A percentile compares a stretch with the other conserved stretches of the same genome.
phyloP scores from a whole-genome alignment of 1,140 invertebrate species.

The Conus betulinus region DNA sequence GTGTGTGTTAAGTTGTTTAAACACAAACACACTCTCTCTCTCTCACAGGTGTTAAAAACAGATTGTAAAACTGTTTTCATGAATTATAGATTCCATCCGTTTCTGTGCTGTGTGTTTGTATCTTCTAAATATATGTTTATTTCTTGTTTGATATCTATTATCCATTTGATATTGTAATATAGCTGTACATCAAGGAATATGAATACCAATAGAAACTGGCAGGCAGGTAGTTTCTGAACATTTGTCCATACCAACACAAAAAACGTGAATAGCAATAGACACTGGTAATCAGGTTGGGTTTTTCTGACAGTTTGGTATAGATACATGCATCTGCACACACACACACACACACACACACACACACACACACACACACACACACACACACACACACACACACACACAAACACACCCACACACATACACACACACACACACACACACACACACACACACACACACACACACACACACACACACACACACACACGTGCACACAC shows the following conservation, averaged over 20 bases:
- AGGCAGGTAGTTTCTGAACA: no score
- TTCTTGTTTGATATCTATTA: neutral
- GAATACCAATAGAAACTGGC: neutral
- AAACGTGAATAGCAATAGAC: no score
- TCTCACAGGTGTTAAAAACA: no score
- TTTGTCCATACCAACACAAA: no score
- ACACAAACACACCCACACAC: neutral
- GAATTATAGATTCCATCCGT: no score
- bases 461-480: slow-evolving; percentile 14
- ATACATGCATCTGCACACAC: neutral
- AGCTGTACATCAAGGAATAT: neutral
- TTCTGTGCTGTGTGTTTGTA: no score
- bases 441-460: slow-evolving; percentile 10
- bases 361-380: slow-evolving; percentile 10
- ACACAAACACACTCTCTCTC: no score
- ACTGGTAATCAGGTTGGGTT: no score
- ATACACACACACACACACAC: neutral
- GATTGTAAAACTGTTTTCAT: no score
- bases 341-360: slow-evolving; percentile 10
- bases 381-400: slow-evolving; percentile 2
- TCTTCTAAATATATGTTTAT: no score
- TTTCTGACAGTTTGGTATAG: neutral
- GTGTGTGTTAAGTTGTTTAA: no score
- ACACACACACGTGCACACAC: neutral
- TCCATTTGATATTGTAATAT: neutral